Percentiles rank a stretch among this genome's conserved stretches.
These are phyloP conservation scores for Drosophila peninsularis DNA, from an alignment of 2,888 invertebrate species.

Conservation along the genomic window DNA sequence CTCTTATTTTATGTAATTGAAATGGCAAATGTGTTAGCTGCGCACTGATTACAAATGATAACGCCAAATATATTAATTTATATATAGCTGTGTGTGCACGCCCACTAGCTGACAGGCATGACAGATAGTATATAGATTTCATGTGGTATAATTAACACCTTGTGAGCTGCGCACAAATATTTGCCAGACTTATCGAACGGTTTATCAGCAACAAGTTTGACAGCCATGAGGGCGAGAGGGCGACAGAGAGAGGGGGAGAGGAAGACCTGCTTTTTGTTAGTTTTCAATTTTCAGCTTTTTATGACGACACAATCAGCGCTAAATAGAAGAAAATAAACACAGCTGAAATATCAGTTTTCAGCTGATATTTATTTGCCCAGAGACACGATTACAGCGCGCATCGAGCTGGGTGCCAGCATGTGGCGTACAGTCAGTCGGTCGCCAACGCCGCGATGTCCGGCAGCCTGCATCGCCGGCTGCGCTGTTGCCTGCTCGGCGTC, in stretches of 20 bases:
- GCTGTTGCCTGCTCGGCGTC: slow-evolving; percentile 26
- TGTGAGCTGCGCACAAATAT: slow-evolving; percentile 63
- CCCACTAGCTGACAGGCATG: slow-evolving; percentile 38
- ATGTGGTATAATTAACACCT: slow-evolving; percentile 71
- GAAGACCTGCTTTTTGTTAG: slow-evolving; percentile 12
- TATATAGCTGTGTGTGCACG: not conserved
- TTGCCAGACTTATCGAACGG: slow-evolving; percentile 63
- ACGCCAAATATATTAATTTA: slow-evolving; percentile 27
- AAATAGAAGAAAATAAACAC: slow-evolving; percentile 18
- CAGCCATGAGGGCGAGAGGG: slow-evolving; percentile 7
- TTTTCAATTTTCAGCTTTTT: slow-evolving; percentile 16
- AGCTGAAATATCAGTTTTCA: slow-evolving; percentile 23
- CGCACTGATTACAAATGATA: slow-evolving; percentile 10
- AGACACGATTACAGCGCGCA: slow-evolving; percentile 9
- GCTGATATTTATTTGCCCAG: slow-evolving; percentile 17
- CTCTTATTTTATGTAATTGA: slow-evolving; percentile 4
- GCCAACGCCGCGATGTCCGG: slow-evolving; percentile 43
- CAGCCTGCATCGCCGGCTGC: slow-evolving; percentile 20
- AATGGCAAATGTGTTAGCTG: slow-evolving; percentile 4
- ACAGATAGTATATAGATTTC: slow-evolving; percentile 58
- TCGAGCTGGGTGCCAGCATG: slow-evolving; percentile 8
- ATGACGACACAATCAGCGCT: slow-evolving; percentile 48
- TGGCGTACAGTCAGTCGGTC: slow-evolving; percentile 31
- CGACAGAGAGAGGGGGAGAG: not conserved
- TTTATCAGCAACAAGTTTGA: slow-evolving; percentile 65